These are phyloP conservation scores for Notocelia uddmanniana DNA, from an alignment of 2,888 invertebrate genomes.

Conservation along the genomic window DNA sequence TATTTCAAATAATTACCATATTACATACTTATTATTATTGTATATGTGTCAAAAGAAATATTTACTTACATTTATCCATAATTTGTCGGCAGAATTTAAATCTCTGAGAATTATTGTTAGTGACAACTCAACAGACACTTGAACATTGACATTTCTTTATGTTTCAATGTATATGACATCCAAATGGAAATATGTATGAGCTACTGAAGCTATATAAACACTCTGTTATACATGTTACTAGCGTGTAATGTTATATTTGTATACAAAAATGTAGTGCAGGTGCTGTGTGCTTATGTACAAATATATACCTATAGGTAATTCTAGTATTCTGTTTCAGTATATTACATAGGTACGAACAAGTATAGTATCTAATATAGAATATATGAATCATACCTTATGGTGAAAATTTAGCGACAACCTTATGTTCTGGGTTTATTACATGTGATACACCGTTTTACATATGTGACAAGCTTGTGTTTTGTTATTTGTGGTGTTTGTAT, in stretches of 20 bases:
- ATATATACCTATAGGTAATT: not conserved
- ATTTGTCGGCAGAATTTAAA: not conserved
- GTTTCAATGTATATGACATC: not conserved
- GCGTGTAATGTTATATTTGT: constrained; percentile 3
- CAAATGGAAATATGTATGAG: not conserved
- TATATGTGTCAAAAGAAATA: not conserved
- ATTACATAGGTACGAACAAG: constrained; percentile 12
- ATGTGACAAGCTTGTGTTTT: constrained; percentile 51
- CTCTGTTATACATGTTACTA: constrained; percentile 11
- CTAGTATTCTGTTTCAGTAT: constrained; percentile 7
- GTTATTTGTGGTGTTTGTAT: constrained; percentile 20
- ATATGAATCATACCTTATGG: constrained; percentile 1
- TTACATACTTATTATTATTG: not conserved
- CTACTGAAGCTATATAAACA: constrained; percentile 16
- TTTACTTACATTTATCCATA: constrained; percentile 15
- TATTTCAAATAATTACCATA: not conserved
- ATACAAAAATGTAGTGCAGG: constrained; percentile 29
- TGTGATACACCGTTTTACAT: constrained; percentile 28
- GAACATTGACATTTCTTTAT: not conserved
- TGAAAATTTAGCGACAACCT: constrained; percentile 30
- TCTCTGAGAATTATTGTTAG: not conserved
- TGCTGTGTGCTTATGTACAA: constrained; percentile 31
- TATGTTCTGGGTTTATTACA: constrained; percentile 5
- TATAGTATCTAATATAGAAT: not conserved
- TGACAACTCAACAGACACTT: not conserved